Conservation (phyloP, 2,113 vertebrate species). For the Syrrhaptes paradoxus region DNA sequence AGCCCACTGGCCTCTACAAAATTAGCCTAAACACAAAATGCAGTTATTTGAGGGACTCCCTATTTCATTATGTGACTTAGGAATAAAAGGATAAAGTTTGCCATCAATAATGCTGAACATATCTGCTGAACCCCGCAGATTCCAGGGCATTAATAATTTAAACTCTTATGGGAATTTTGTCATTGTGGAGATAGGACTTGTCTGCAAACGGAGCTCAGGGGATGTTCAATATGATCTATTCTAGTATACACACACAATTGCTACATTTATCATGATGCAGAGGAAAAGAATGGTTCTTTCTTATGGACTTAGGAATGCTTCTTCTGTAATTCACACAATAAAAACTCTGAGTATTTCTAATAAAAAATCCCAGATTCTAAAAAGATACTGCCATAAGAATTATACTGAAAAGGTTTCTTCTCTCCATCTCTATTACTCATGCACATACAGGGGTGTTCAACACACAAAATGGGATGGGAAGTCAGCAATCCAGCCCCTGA, state of each 20-base stretch:
- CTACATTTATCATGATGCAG: conserved; percentile 61
- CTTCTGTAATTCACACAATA: conserved; percentile 40
- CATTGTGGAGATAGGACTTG: conserved; percentile 82
- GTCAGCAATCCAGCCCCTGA: background rate
- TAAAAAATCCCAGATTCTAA: background rate
- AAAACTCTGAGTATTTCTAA: conserved; percentile 42
- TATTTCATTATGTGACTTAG: conserved; percentile 83
- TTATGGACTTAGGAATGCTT: conserved; percentile 50
- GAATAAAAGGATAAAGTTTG: conserved; percentile 85
- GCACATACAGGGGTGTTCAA: background rate
- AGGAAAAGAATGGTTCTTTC: conserved; percentile 49
- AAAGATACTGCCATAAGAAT: conserved; percentile 31
- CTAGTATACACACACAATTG: conserved; percentile 62
- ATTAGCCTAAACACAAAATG: conserved; percentile 81
- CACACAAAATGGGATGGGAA: background rate
- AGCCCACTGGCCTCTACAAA: conserved; percentile 75
- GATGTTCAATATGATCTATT: conserved; percentile 83
- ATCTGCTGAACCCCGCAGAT: conserved; percentile 88
- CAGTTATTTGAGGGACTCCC: conserved; percentile 78
- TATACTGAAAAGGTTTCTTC: conserved; percentile 14
- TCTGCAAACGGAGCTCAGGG: conserved; percentile 81
- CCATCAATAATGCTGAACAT: conserved; percentile 85
- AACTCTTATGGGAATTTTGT: conserved; percentile 85
- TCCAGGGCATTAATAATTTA: conserved; percentile 91
- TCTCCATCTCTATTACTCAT: background rate